phyloP scores from a whole-genome alignment of 2,888 invertebrate species.

The Orthosia gothica region DNA sequence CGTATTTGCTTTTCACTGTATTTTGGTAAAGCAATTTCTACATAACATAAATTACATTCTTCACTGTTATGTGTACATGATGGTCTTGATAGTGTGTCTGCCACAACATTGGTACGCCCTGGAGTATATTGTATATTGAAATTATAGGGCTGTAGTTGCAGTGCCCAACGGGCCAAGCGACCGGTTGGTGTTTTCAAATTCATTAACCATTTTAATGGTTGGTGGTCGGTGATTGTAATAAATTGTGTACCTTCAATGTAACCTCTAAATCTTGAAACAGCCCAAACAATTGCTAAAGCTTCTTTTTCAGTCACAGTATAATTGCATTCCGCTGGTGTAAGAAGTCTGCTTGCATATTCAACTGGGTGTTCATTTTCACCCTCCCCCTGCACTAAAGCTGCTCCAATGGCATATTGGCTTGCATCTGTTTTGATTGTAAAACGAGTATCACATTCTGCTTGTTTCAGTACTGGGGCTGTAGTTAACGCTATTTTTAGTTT shows the following conservation, averaged over 20 bases:
- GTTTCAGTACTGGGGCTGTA: not conserved
- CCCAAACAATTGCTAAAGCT: no score
- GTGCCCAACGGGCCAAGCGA: no score
- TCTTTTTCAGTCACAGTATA: no score
- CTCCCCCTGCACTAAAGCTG: slow-evolving; percentile 21
- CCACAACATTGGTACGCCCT: slow-evolving; percentile 1
- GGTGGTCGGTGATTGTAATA: no score
- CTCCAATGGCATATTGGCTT: slow-evolving; percentile 7
- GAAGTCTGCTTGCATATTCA: no score
- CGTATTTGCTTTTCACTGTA: not conserved
- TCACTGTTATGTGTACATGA: no score
- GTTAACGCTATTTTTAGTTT: not conserved
- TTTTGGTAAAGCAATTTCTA: not conserved
- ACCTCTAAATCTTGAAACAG: no score
- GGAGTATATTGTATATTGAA: slow-evolving; percentile 2
- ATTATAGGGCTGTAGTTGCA: not conserved
- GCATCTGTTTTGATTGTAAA: slow-evolving; percentile 10
- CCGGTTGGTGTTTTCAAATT: no score
- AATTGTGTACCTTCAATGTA: no score
- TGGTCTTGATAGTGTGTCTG: slow-evolving; percentile 1
- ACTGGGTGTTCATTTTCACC: no score
- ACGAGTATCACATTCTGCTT: not conserved
- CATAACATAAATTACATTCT: not conserved
- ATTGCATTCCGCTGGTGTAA: no score
- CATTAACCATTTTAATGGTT: no score